Conservation (phyloP, 1,140 invertebrate species). For the Euura saliciscinereae region DNA sequence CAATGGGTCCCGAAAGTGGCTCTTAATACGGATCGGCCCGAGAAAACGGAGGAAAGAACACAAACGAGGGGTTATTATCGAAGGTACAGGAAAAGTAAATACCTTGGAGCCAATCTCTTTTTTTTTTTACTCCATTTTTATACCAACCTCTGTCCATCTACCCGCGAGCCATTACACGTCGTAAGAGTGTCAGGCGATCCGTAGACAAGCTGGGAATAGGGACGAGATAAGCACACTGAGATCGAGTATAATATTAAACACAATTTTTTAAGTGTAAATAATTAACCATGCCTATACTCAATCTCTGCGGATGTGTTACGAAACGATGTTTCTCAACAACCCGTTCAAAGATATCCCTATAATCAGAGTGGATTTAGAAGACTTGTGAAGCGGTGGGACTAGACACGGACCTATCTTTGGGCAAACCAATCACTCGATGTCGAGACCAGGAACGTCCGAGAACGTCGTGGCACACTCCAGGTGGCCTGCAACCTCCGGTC, state of each 20-base stretch:
- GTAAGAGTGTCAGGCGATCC: too few species aligned
- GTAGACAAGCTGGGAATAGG: too few species aligned
- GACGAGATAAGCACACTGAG: too few species aligned
- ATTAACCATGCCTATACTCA: background rate
- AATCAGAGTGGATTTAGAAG: background rate
- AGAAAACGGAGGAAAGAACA: background rate
- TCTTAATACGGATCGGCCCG: background rate
- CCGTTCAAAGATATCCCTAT: background rate
- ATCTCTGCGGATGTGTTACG: background rate
- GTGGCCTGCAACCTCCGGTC: background rate
- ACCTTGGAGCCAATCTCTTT: background rate
- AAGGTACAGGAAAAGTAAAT: background rate
- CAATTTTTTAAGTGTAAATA: background rate
- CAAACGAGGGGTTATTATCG: background rate
- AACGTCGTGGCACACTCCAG: background rate
- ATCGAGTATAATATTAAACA: too few species aligned
- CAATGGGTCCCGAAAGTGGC: background rate
- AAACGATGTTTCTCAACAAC: background rate
- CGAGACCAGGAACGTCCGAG: constrained; percentile 6
- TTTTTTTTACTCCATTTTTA: background rate
- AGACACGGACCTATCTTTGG: background rate
- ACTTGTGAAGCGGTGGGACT: background rate
- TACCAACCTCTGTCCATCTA: too few species aligned
- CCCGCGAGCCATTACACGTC: too few species aligned
- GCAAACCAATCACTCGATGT: constrained; percentile 6